Conservation (phyloP, 2,888 invertebrate genomes). For the Pteria penguin region DNA sequence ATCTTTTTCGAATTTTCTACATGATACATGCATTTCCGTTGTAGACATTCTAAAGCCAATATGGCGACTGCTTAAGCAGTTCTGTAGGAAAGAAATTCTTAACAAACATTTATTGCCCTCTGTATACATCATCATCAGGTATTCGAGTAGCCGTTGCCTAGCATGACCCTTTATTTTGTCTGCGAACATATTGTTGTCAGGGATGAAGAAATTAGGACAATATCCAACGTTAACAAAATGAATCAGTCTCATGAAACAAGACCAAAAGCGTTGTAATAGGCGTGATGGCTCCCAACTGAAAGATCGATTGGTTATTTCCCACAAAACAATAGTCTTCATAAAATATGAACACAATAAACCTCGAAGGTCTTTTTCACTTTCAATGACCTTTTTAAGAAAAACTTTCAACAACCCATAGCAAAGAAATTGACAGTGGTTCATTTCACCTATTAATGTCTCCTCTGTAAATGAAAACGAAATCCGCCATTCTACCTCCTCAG, state of each 20-base stretch:
- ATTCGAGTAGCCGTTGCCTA: background rate
- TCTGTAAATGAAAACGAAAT: background rate
- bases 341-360: background rate
- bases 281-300: background rate
- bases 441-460: background rate
- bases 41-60: no score
- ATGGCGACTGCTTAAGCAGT: no score
- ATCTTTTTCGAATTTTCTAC: no score
- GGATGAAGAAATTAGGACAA: slow-evolving; percentile 11
- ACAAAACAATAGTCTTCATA: background rate
- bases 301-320: background rate
- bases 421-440: background rate
- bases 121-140: background rate
- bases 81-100: background rate
- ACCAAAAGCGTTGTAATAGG: background rate
- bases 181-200: slow-evolving; percentile 5
- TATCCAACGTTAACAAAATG: background rate
- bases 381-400: background rate
- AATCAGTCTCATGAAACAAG: background rate
- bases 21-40: no score
- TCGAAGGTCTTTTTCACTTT: background rate
- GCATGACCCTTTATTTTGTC: background rate
- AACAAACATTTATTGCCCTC: background rate
- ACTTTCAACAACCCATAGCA: background rate
- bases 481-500: background rate